phyloP scores from a whole-genome alignment of 1,140 invertebrate species.

The Pantala flavescens region DNA sequence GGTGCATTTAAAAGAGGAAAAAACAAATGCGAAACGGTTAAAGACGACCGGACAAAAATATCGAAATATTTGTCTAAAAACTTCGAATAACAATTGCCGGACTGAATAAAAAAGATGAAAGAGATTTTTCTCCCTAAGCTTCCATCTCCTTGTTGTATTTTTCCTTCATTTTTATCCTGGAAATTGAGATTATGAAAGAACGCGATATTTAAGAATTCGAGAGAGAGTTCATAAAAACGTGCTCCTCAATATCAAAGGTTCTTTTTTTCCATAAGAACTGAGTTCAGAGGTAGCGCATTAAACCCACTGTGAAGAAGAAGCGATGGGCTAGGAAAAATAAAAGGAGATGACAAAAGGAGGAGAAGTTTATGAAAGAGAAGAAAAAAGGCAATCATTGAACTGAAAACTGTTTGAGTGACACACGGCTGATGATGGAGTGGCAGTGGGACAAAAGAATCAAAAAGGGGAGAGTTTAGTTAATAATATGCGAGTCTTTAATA shows the following conservation, averaged over 20 bases:
- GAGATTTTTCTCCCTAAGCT: no score
- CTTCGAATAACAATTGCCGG: no score
- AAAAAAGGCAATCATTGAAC: constrained; percentile 6
- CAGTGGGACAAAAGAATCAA: not conserved
- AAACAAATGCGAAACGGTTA: no score
- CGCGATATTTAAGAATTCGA: not conserved
- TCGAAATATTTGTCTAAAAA: no score
- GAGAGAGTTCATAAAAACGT: no score
- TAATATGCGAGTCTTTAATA: no score
- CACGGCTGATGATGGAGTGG: not conserved
- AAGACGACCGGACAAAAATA: no score
- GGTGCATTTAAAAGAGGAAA: no score
- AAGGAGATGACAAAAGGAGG: not conserved
- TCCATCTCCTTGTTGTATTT: no score
- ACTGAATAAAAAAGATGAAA: no score
- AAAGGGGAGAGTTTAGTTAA: not conserved
- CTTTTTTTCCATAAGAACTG: not conserved
- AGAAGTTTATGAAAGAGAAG: not conserved
- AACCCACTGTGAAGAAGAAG: not conserved
- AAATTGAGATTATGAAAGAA: not conserved
- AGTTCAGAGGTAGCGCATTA: not conserved
- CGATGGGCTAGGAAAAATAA: not conserved
- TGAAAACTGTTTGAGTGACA: not conserved
- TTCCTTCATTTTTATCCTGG: not conserved
- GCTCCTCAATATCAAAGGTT: no score